Evolutionary conservation across 2,888 invertebrate species (phyloP).

Genomic region (Lithophane leautieri): DNA sequence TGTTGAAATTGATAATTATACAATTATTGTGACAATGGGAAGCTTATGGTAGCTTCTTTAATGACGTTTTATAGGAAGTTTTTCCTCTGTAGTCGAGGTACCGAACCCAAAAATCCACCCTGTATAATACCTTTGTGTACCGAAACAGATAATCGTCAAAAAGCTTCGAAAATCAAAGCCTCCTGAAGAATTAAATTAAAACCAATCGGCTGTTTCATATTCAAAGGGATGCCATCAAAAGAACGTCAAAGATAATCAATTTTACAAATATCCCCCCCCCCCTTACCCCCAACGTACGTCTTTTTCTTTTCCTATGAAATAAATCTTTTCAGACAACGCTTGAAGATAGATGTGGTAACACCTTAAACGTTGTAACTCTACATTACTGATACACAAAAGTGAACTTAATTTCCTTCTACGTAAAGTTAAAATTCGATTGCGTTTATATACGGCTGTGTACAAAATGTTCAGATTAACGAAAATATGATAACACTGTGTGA

Average conservation of each 20-base stretch:
- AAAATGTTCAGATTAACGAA: conserved; percentile 55
- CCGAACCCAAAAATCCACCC: neutral
- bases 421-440: conserved; percentile 51
- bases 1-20: neutral
- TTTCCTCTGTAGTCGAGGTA: neutral
- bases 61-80: neutral
- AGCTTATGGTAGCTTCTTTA: neutral
- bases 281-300: conserved; percentile 70
- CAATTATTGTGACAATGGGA: neutral
- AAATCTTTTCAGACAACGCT: conserved; percentile 81
- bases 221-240: conserved; percentile 82
- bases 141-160: conserved; percentile 79
- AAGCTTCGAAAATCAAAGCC: conserved; percentile 76
- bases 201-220: conserved; percentile 81
- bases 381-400: conserved; percentile 17
- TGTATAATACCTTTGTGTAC: conserved; percentile 74
- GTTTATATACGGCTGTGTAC: neutral
- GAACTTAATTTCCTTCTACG: rapidly evolving
- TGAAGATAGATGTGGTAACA: conserved; percentile 57
- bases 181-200: conserved; percentile 85
- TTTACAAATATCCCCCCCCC: conserved; percentile 83
- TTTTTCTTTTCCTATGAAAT: conserved; percentile 84
- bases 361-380: conserved; percentile 51
- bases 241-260: conserved; percentile 89
- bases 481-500: conserved; percentile 86